Evolutionary conservation across 2,797 vertebrate species (phyloP).

Genomic region (Gila robusta): DNA sequence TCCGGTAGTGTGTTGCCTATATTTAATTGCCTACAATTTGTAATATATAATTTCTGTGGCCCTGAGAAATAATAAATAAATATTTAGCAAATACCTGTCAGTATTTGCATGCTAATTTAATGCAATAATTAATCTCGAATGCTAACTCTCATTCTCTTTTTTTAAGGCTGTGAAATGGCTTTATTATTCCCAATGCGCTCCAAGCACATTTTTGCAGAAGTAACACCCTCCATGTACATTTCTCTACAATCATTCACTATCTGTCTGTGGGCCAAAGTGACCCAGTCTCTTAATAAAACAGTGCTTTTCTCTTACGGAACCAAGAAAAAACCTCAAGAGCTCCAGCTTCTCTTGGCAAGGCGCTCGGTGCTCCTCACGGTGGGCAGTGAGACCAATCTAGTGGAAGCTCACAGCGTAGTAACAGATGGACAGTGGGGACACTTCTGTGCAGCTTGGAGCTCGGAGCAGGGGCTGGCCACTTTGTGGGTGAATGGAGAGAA

Average conservation of each 20-base stretch:
- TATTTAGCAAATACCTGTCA: not conserved
- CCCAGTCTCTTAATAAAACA: conserved; percentile 82
- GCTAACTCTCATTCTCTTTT: not conserved
- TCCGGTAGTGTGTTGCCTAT: not conserved
- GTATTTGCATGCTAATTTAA: not conserved
- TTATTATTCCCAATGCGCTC: conserved; percentile 87
- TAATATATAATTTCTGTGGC: not conserved
- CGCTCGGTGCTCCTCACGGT: conserved; percentile 70
- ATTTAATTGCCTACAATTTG: not conserved
- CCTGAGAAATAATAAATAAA: conserved; percentile 4
- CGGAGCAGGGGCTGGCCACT: conserved; percentile 66
- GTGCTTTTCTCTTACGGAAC: conserved; percentile 85
- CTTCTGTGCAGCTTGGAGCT: conserved; percentile 81
- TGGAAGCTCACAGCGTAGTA: conserved; percentile 56
- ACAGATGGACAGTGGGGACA: conserved; percentile 77
- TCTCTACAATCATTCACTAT: conserved; percentile 76
- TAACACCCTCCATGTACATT: conserved; percentile 72
- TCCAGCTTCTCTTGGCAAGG: conserved; percentile 80
- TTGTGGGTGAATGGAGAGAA: conserved; percentile 78
- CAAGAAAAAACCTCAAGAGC: conserved; percentile 79
- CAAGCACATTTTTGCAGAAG: conserved; percentile 82
- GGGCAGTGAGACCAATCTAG: conserved; percentile 63
- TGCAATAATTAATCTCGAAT: not conserved
- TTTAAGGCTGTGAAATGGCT: conserved; percentile 81
- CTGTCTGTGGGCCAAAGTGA: conserved; percentile 84